Base-by-base conservation (phyloP, 2,113 vertebrate species). In the Rafetus swinhoei region DNA sequence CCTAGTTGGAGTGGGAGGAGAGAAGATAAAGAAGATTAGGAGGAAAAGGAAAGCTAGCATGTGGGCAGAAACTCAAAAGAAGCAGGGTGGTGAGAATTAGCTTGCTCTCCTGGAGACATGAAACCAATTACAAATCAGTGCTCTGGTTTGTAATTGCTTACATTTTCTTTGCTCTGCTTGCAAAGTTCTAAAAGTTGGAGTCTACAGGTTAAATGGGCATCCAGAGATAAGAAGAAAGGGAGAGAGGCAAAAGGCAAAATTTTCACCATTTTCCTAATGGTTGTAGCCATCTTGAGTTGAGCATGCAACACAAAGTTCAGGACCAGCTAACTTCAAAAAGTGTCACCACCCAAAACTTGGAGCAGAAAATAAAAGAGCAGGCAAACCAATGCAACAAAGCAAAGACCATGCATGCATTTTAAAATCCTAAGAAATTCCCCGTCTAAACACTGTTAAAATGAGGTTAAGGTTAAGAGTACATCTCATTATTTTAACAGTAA, bases 181-280 rank as follows among this genome's bases (percentile, higher is more conserved):
- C 39, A 45, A 45, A 45, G 39, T 3, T 45, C 39, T 45, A 1
- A 3, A 13, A 8, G 53, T 27, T 82, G 79, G 69, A 59, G 79
- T 27, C 45, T 79, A 79, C 53, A 29, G 69, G 16, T 57, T 50
- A 5, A 7, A 14, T 16, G 16, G 7, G 8, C 4, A 72, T n/a
- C 59, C 22, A 35, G 14, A 79, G 22, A 52, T 52, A 24, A 79
- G 45, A 27, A 14, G 4, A 59, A 59, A 22, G 65, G 14, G 69
- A 57, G 56, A 81, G 65, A 21, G 16, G 19, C 0, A 69, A 15
- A 79, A 8, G 21, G 35, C 81, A 59, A 1, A 0, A 29, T 9
- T 83, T 39, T 50, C 74, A 65, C 76, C 10, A 15, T 4, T 32
- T 81, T 84, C 74, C 76, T n/a, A 77, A 3, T 1, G 7, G 4